Evolutionary conservation across 2,797 vertebrate species (phyloP), one percentile per base, ranked within the genome.

Genomic region (Oreochromis mossambicus): DNA sequence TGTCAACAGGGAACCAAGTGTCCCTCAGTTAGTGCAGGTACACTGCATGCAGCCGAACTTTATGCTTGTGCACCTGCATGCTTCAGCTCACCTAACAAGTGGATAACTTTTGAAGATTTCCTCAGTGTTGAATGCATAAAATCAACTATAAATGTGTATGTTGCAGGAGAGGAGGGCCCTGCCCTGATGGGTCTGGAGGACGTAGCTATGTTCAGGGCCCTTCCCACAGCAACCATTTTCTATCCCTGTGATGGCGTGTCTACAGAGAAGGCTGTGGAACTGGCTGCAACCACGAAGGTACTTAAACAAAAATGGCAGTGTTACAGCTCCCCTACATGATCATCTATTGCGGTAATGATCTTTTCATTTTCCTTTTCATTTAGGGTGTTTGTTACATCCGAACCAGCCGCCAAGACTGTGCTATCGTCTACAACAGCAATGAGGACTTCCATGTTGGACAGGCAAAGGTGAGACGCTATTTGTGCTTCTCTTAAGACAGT

Each of bases 331-430:
- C 11, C 21, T 6, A 5, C 3, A 54, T 3, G 29, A 84, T 61
- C 13, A 79, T 2, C 43, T 7, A 17, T 51, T 78, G 43, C 54
- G 34, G 1, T 83, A 14, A 84, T 7, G 2, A 19, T 32, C 11
- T 56, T 73, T 5, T 70, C 43, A 14, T 82, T 8, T 87, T 55
- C 77, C 13, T 36, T 5, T 89, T 0, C 3, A 13, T 85, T 77
- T 86, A 99, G 98, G 98, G 98, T 77, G 96, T 99, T 93, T 99
- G 98, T 90, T 99, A 98, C 93, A 98, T 99, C 92, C 96, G 98
- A 83, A 99, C 98, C 77, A 97, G 97, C 95, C 98, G 97, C 90
- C 98, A 97, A 56, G 98, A 99, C 93, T 97, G 96, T 5, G 79
- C 96, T 54, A 95, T 98, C 90, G 96, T 99, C 94, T 99, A 99